Base-by-base conservation (phyloP, 2,797 vertebrate genomes). In the Epinephelus coioides region DNA sequence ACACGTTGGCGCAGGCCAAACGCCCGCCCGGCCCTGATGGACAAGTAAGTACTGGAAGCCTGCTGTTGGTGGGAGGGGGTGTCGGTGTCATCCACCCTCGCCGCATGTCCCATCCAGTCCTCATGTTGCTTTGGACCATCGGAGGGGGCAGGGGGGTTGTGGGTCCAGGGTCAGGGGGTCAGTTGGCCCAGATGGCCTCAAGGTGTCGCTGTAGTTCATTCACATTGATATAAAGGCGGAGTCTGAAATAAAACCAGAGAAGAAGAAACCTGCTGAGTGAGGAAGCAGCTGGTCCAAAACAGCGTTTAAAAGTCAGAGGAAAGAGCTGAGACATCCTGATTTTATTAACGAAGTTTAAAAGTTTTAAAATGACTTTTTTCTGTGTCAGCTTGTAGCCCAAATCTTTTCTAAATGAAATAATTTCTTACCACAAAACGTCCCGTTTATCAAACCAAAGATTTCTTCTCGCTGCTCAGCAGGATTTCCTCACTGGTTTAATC, bases 1-100 rank as follows among this genome's bases (percentile, higher is more conserved):
- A 91, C 88, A 90, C 91, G 84, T 88, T 95, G 83, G 93, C 92
- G 62, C 92, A 93, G 89, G 91, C 90, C 68, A 92, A 92, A 63
- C 80, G 66, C 73, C 80, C 90, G 43, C 85, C 90, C n/a, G 30
- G 65, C 76, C 50, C 38, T 49, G 71, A 87, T 69, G 67, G 71
- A 79, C 91, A 94, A 79, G 95, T 96, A 94, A 96, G 95, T 95
- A 95, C 85, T 6, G 82, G 83, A 69, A 60, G 73, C 76, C 84
- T 81, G 86, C 63, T 67, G 84, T 77, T 73, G 90, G 88, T 79
- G 30, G 79, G 82, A 43, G 76, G 82, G 82, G 76, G 60, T 86
- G 85, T 82, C 17, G 71, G 59, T 83, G 75, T 81, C 63, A 21
- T 88, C 65, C 79, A 84, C 76, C 70, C 83, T 79, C 75, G 82